phyloP scores from a whole-genome alignment of 2,888 invertebrate genomes.

The Melieria crassipennis region DNA sequence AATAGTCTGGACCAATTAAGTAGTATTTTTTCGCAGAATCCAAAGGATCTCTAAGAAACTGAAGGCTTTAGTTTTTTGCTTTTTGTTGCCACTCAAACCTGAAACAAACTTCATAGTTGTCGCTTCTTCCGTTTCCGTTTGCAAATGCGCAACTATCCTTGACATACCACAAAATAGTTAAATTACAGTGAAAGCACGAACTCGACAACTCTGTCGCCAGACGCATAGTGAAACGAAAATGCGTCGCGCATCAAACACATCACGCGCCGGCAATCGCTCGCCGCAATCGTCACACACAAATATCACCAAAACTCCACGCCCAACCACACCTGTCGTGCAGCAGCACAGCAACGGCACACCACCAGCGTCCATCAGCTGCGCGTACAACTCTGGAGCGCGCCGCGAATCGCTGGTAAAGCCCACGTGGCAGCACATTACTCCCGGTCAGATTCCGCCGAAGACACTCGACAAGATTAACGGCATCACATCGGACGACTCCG shows the following conservation, averaged over 20 bases:
- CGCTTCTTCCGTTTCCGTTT: too few species aligned
- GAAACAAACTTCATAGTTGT: too few species aligned
- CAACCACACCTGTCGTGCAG: neutral
- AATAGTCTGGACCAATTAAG: too few species aligned
- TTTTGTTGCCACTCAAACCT: too few species aligned
- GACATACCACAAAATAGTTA: too few species aligned
- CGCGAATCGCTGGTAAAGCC: slow-evolving; percentile 65
- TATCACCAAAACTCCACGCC: slow-evolving; percentile 1
- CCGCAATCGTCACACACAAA: neutral
- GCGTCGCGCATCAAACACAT: slow-evolving; percentile 23
- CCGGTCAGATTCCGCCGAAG: slow-evolving; percentile 62
- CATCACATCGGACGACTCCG: slow-evolving; percentile 59
- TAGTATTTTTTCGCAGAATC: too few species aligned
- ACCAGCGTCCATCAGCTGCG: slow-evolving; percentile 25
- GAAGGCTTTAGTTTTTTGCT: too few species aligned
- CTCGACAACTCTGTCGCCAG: too few species aligned
- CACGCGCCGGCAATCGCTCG: slow-evolving; percentile 10
- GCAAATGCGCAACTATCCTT: too few species aligned
- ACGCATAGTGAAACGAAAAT: slow-evolving; percentile 11
- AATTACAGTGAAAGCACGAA: too few species aligned
- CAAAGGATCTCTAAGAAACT: too few species aligned
- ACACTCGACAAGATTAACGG: slow-evolving; percentile 63
- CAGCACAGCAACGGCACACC: slow-evolving; percentile 32
- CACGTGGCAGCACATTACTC: slow-evolving; percentile 65
- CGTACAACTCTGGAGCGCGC: slow-evolving; percentile 45